These are phyloP conservation scores for Gonioctena quinquepunctata DNA, from an alignment of 1,140 invertebrate species.

Conservation along the genomic window DNA sequence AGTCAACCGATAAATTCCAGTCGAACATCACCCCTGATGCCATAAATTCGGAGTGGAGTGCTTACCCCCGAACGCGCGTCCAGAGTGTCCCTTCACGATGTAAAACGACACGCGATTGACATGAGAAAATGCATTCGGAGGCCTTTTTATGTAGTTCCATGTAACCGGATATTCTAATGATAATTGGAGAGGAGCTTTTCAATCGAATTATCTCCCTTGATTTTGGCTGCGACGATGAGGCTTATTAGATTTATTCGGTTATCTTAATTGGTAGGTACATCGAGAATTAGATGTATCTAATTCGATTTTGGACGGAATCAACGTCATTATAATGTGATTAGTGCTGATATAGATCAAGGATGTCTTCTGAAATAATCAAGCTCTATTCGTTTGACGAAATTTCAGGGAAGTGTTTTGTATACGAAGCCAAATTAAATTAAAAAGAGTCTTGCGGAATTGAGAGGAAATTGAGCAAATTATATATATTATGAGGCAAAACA, in stretches of 20 bases:
- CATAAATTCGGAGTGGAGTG: constrained; percentile 7
- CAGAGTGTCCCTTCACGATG: constrained; percentile 12
- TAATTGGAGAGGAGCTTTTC: constrained; percentile 2
- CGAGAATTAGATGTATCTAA: constrained; percentile 3
- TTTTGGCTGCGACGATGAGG: background rate
- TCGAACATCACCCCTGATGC: constrained; percentile 13
- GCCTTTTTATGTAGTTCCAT: constrained; percentile 3
- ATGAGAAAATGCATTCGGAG: constrained; percentile 17
- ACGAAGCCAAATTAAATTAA: no score
- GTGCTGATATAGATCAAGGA: background rate
- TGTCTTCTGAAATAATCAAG: no score
- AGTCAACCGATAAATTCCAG: constrained; percentile 25
- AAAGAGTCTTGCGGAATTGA: no score
- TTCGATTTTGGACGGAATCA: background rate
- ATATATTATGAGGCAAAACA: no score
- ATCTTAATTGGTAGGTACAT: constrained; percentile 11
- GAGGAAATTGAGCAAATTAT: no score
- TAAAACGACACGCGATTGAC: constrained; percentile 22
- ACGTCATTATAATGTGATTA: constrained; percentile 13
- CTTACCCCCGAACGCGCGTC: background rate
- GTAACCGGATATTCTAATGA: constrained; percentile 26
- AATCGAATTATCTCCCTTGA: constrained; percentile 11
- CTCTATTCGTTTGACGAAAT: no score
- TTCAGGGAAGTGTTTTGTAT: no score
- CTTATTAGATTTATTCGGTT: constrained; percentile 17